Evolutionary conservation across 2,113 vertebrate species (phyloP).

Genomic region (Rhinolophus ferrumequinum): DNA sequence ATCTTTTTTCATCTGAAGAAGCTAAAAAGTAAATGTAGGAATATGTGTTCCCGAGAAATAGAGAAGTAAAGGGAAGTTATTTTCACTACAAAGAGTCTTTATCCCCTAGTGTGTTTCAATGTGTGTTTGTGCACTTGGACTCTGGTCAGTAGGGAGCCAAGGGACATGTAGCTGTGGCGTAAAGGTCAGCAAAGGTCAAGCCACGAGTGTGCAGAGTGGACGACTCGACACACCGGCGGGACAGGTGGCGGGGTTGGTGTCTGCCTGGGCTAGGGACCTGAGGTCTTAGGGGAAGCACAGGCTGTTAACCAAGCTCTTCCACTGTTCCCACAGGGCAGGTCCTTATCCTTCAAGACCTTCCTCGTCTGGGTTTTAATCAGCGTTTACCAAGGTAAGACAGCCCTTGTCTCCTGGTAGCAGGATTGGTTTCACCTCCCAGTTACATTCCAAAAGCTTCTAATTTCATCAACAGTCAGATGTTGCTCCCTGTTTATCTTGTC

Average conservation of each 20-base stretch:
- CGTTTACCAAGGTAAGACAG: slow-evolving; percentile 89
- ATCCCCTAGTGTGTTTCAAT: neutral
- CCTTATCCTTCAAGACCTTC: slow-evolving; percentile 95
- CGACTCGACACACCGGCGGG: neutral
- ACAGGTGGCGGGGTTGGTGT: rapidly evolving
- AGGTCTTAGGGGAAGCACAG: neutral
- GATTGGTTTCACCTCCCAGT: slow-evolving; percentile 79
- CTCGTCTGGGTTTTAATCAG: slow-evolving; percentile 91
- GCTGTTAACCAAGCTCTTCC: slow-evolving; percentile 45
- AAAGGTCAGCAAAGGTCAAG: neutral
- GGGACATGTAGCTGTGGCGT: neutral
- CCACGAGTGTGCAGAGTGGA: neutral
- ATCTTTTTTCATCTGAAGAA: neutral
- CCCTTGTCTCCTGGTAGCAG: slow-evolving; percentile 69
- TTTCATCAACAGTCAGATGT: slow-evolving; percentile 78
- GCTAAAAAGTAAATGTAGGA: neutral
- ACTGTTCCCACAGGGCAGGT: slow-evolving; percentile 91
- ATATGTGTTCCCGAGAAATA: neutral
- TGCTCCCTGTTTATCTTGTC: slow-evolving; percentile 78
- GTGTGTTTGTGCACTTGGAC: neutral
- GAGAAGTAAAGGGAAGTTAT: neutral
- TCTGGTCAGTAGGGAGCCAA: neutral
- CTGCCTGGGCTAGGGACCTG: no score
- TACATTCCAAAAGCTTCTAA: slow-evolving; percentile 79
- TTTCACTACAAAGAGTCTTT: no score